These are phyloP conservation scores for Benthosema pterotum DNA, from an alignment of 2,797 vertebrate genomes.

Conservation along the genomic window DNA sequence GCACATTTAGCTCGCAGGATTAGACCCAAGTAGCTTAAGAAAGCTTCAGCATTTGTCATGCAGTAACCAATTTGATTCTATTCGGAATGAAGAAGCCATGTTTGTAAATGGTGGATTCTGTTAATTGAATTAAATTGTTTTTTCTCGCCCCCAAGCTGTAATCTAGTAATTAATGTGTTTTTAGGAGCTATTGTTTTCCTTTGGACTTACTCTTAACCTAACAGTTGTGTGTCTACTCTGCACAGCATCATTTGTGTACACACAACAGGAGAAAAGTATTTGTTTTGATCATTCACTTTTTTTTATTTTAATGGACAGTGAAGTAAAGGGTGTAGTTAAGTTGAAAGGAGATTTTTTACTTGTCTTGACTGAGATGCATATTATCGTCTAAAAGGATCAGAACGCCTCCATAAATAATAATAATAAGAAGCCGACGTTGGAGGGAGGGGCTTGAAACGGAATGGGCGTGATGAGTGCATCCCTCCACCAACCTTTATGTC, in stretches of 20 bases:
- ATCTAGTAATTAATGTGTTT: background rate
- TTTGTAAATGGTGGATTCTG: background rate
- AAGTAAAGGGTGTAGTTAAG: conserved; percentile 12
- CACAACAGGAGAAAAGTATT: background rate
- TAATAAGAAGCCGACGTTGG: conserved; percentile 11
- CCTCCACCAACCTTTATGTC: conserved; percentile 52
- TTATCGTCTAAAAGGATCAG: conserved; percentile 5
- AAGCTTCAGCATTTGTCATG: background rate
- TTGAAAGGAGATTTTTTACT: conserved; percentile 11
- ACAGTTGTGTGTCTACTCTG: background rate
- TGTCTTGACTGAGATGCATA: conserved; percentile 11
- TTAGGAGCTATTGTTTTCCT: no score
- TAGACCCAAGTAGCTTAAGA: conserved; percentile 14
- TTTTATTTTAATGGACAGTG: conserved; percentile 1
- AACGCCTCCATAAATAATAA: conserved; percentile 8
- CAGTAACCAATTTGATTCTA: conserved; percentile 4
- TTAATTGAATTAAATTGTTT: background rate
- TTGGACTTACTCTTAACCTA: conserved; percentile 5
- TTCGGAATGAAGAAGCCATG: background rate
- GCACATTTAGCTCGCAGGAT: conserved; percentile 17
- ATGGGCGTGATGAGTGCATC: conserved; percentile 62
- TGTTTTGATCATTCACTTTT: background rate
- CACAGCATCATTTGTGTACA: background rate
- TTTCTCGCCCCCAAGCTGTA: background rate
- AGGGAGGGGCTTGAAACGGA: conserved; percentile 11